These are phyloP conservation scores for Achatina immaculata DNA, from an alignment of 1,140 invertebrate genomes.

Conservation along the genomic window DNA sequence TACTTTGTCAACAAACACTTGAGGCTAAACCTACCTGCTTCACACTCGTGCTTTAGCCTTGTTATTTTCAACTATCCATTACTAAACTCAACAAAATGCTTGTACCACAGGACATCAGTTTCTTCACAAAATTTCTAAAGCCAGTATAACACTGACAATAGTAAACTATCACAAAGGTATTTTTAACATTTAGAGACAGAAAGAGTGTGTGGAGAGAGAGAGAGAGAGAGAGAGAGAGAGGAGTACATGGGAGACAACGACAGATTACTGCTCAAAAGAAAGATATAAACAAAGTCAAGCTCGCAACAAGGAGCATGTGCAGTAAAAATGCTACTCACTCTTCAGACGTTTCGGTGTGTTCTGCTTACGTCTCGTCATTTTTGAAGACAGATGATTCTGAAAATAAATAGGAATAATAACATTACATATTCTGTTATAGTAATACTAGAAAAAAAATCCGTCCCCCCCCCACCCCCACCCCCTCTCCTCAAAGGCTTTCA, in stretches of 20 bases:
- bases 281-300: slow-evolving; percentile 17
- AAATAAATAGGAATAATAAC: neutral
- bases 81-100: no score
- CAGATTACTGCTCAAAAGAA: neutral
- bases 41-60: no score
- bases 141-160: no score
- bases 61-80: no score
- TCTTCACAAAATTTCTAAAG: no score
- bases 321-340: slow-evolving; percentile 24
- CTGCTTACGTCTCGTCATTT: slow-evolving; percentile 33
- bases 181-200: neutral
- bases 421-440: no score
- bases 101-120: no score
- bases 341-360: slow-evolving; percentile 34
- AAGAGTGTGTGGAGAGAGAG: neutral
- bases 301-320: neutral
- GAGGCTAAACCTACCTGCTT: no score
- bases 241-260: neutral
- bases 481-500: no score
- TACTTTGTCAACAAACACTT: no score
- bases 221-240: slow-evolving; percentile 2
- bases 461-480: no score
- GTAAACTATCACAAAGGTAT: neutral
- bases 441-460: no score
- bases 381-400: neutral